Conservation (phyloP, 1,140 invertebrate species). For the Ylistrum balloti region DNA sequence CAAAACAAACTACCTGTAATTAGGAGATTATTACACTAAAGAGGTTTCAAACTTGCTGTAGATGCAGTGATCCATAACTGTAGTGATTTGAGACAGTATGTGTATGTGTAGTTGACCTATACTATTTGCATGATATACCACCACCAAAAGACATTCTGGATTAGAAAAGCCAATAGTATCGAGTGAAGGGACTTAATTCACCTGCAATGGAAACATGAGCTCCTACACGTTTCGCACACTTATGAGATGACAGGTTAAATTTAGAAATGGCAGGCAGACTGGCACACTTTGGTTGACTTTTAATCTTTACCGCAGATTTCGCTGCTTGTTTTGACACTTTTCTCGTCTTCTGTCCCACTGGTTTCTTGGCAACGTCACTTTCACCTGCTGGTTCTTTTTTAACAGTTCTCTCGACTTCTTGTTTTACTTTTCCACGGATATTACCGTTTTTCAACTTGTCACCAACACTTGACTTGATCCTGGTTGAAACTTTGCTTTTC, state of each 20-base stretch:
- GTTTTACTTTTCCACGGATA: not conserved
- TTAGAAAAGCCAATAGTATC: no score
- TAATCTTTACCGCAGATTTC: not conserved
- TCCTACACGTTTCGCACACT: conserved; percentile 72
- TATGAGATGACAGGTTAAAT: not conserved
- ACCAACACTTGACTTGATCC: not conserved
- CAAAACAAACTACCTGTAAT: no score
- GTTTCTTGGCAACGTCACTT: no score
- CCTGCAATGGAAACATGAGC: conserved; percentile 77
- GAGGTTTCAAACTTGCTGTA: no score
- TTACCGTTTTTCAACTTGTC: not conserved
- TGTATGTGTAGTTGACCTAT: no score
- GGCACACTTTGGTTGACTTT: not conserved
- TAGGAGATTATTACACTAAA: no score
- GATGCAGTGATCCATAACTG: no score
- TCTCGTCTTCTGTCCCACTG: not conserved
- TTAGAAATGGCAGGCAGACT: not conserved
- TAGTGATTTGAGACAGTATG: no score
- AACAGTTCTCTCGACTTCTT: not conserved
- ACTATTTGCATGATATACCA: no score
- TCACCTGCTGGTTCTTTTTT: not conserved
- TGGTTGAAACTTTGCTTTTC: not conserved
- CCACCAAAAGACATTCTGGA: no score
- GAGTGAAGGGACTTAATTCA: no score
- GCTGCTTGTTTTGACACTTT: conserved; percentile 1